phyloP scores from a whole-genome alignment of 1,140 invertebrate genomes.

The Platyura marginata region DNA sequence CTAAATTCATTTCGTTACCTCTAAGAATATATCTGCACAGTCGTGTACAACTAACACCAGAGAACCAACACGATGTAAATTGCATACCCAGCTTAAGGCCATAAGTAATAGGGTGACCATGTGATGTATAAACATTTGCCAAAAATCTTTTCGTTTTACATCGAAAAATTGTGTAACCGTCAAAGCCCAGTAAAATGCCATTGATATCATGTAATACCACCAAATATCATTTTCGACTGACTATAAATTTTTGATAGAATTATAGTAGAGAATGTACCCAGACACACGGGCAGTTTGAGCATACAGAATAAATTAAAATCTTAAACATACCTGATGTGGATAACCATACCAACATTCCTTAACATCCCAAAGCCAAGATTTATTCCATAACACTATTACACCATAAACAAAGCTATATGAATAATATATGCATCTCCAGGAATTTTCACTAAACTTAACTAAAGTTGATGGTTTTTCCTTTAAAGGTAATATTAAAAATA shows the following conservation, averaged over 20 bases:
- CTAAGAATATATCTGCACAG: conserved; percentile 85
- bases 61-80: conserved; percentile 80
- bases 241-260: too few species aligned
- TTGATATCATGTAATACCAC: conserved; percentile 95
- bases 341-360: conserved; percentile 77
- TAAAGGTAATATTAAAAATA: not conserved
- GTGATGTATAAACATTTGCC: conserved; percentile 97
- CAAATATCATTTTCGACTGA: conserved; percentile 52
- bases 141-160: conserved; percentile 86
- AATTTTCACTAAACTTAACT: conserved; percentile 82
- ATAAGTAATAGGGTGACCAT: conserved; percentile 79
- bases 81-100: conserved; percentile 85
- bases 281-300: too few species aligned
- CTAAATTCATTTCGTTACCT: conserved; percentile 34
- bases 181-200: conserved; percentile 91
- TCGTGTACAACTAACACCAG: conserved; percentile 87
- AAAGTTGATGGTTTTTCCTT: conserved; percentile 67
- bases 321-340: conserved; percentile 42
- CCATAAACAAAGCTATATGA: conserved; percentile 68
- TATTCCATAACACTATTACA: conserved; percentile 70
- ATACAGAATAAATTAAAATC: too few species aligned
- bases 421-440: conserved; percentile 83
- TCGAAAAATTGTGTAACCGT: conserved; percentile 87
- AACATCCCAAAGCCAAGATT: conserved; percentile 88
- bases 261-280: too few species aligned